Conservation (phyloP, 2,888 invertebrate species). For the Creontiades dilutus region DNA sequence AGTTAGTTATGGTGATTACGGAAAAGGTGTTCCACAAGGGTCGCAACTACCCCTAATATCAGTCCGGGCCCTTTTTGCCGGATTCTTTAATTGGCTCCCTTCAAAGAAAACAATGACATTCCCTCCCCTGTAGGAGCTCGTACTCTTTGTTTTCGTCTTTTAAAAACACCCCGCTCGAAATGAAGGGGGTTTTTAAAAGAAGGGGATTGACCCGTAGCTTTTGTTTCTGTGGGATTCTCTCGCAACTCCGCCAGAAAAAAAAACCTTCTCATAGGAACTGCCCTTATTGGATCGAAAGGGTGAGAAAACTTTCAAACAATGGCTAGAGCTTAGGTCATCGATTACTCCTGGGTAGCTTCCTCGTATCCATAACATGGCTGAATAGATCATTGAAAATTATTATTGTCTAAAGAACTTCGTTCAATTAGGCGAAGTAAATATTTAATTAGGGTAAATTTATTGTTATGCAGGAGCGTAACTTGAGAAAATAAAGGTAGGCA, state of each 20-base stretch:
- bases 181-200: conserved; percentile 5
- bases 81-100: conserved; percentile 20
- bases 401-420: too few species aligned
- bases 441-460: too few species aligned
- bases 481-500: too few species aligned
- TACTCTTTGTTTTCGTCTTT: not conserved
- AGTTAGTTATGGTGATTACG: conserved; percentile 11
- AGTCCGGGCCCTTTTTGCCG: not conserved
- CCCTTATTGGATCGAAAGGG: not conserved
- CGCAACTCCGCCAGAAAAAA: not conserved
- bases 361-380: too few species aligned
- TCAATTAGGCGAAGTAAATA: too few species aligned
- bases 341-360: not conserved
- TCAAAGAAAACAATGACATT: conserved; percentile 19
- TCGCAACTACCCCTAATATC: conserved; percentile 13
- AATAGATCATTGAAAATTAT: too few species aligned
- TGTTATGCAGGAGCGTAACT: too few species aligned
- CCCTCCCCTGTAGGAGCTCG: not conserved
- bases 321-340: not conserved
- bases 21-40: conserved; percentile 16
- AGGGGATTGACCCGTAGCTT: conserved; percentile 1
- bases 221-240: conserved; percentile 13
- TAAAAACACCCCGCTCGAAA: not conserved
- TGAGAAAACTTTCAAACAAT: conserved; percentile 7
- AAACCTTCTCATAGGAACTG: conserved; percentile 4